Evolutionary conservation across 2,113 vertebrate species (phyloP).

Genomic region (Murina feae): DNA sequence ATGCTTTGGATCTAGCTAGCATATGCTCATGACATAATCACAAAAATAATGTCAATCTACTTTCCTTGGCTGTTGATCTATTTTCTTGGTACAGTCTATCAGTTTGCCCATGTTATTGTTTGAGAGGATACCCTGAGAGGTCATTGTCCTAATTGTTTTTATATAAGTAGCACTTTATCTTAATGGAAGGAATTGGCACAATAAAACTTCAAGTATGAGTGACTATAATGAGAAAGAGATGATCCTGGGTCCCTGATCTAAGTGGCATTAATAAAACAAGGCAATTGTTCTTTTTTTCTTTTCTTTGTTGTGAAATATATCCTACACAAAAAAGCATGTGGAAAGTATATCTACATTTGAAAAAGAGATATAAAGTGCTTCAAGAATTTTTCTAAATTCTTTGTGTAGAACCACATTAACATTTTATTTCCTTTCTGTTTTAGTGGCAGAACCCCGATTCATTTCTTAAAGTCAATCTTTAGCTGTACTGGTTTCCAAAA

Average conservation of each 20-base stretch:
- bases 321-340: not conserved
- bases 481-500: not conserved
- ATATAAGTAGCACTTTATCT: not conserved
- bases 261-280: not conserved
- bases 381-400: not conserved
- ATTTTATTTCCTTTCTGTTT: not conserved
- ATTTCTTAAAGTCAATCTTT: not conserved
- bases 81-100: not conserved
- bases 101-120: not conserved
- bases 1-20: not conserved
- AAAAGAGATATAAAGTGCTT: not conserved
- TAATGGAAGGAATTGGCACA: not conserved
- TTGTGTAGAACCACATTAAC: not conserved
- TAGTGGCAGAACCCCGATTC: not conserved
- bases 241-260: not conserved
- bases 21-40: not conserved
- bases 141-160: not conserved
- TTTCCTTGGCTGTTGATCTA: not conserved
- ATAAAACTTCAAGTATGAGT: not conserved
- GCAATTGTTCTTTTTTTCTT: not conserved
- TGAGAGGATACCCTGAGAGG: not conserved
- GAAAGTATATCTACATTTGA: not conserved
- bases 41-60: not conserved
- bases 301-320: not conserved
- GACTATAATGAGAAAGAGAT: not conserved